These are phyloP conservation scores for Cheilosia variabilis DNA, from an alignment of 2,888 invertebrate species.

Conservation along the genomic window DNA sequence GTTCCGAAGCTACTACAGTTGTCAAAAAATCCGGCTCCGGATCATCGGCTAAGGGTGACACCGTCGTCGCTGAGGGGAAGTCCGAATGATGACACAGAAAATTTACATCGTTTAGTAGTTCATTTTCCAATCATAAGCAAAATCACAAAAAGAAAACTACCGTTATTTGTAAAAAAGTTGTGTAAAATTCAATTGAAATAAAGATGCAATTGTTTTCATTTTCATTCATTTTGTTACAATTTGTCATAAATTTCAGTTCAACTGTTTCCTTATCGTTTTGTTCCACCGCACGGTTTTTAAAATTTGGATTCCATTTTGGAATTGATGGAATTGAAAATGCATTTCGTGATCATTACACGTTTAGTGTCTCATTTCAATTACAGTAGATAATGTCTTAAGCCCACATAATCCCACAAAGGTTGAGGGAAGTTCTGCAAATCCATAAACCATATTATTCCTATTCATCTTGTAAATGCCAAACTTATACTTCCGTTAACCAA, in stretches of 20 bases:
- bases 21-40: conserved; percentile 67
- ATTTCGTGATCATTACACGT: too few species aligned
- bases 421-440: too few species aligned
- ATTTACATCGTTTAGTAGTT: conserved; percentile 66
- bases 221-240: conserved; percentile 4
- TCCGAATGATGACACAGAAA: conserved; percentile 76
- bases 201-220: conserved; percentile 11
- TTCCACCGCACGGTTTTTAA: background rate
- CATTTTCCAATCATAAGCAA: conserved; percentile 71
- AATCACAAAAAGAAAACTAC: conserved; percentile 69
- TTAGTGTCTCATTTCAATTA: too few species aligned
- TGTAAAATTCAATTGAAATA: conserved; percentile 38
- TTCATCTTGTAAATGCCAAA: background rate
- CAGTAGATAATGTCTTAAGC: too few species aligned
- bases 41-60: conserved; percentile 57
- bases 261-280: background rate
- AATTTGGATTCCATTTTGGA: too few species aligned
- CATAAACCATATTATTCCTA: too few species aligned
- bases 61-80: conserved; percentile 37
- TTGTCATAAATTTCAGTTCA: background rate
- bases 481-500: too few species aligned
- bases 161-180: conserved; percentile 68
- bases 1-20: conserved; percentile 61
- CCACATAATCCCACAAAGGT: too few species aligned
- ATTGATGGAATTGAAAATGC: too few species aligned